These are phyloP conservation scores for Gallinago undulata DNA, from an alignment of 2,113 vertebrate species.

Conservation along the genomic window DNA sequence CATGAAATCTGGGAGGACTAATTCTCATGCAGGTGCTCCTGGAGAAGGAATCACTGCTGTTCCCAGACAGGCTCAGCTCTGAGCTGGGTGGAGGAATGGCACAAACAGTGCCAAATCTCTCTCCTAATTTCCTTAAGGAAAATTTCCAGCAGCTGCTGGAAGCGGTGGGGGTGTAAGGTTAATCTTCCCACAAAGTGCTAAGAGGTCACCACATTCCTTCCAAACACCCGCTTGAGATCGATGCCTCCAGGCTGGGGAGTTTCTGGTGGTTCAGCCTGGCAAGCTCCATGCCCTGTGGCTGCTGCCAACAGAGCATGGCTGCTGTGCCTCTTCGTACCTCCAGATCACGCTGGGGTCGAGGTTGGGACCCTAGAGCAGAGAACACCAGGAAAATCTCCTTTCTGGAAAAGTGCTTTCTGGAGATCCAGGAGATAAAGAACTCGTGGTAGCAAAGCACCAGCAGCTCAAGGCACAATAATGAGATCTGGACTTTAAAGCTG, in stretches of 20 bases:
- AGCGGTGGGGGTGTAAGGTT: neutral
- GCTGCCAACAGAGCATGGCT: neutral
- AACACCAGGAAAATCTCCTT: neutral
- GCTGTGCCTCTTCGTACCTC: neutral
- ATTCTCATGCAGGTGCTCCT: neutral
- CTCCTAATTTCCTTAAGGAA: neutral
- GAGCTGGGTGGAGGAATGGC: neutral
- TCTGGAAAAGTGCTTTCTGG: neutral
- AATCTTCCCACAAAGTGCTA: constrained; percentile 40
- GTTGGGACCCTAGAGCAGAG: neutral
- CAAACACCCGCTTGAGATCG: neutral
- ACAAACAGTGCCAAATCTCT: neutral
- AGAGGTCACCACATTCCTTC: constrained; percentile 26
- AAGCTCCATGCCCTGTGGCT: neutral
- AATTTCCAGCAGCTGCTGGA: constrained; percentile 19
- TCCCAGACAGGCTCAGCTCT: neutral
- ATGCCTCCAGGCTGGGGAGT: neutral
- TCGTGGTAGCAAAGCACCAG: neutral
- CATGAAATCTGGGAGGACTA: neutral
- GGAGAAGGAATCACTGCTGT: neutral
- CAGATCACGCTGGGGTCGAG: neutral
- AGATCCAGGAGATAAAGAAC: neutral
- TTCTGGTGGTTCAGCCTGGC: neutral
- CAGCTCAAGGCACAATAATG: neutral
- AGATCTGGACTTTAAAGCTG: neutral